phyloP scores from a whole-genome alignment of 2,888 invertebrate genomes.

The Crioceris asparagi region DNA sequence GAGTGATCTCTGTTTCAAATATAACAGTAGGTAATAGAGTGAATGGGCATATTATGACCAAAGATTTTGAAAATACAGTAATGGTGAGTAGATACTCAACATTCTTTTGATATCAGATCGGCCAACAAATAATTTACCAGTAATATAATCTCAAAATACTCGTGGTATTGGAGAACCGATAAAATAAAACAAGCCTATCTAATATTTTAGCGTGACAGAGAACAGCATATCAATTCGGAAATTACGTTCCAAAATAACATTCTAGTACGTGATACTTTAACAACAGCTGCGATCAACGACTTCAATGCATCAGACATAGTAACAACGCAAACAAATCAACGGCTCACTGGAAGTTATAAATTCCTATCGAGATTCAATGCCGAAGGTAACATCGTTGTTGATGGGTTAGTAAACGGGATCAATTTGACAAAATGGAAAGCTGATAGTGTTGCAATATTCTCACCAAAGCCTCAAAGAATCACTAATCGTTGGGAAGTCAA shows the following conservation, averaged over 20 bases:
- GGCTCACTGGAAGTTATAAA: slow-evolving; percentile 27
- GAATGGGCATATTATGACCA: slow-evolving; percentile 38
- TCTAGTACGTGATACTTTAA: slow-evolving; percentile 26
- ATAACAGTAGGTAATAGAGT: slow-evolving; percentile 30
- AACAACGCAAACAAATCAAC: slow-evolving; percentile 33
- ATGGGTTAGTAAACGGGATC: slow-evolving; percentile 33
- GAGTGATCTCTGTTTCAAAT: slow-evolving; percentile 29
- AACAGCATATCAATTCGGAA: slow-evolving; percentile 37
- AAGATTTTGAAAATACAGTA: slow-evolving; percentile 42
- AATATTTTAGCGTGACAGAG: slow-evolving; percentile 24
- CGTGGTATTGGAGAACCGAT: no score
- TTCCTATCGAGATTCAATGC: slow-evolving; percentile 27
- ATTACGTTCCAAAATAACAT: slow-evolving; percentile 35
- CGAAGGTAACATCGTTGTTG: slow-evolving; percentile 22
- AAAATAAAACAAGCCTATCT: no score
- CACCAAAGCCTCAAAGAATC: slow-evolving; percentile 34
- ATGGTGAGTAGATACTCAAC: slow-evolving; percentile 43
- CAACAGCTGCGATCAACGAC: slow-evolving; percentile 30
- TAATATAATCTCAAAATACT: no score
- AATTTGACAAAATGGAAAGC: slow-evolving; percentile 38
- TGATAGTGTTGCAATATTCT: slow-evolving; percentile 31
- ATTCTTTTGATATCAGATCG: background rate
- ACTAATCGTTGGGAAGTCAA: slow-evolving; percentile 40
- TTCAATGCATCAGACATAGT: slow-evolving; percentile 34
- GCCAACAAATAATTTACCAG: no score